A percentile compares a stretch with the other conserved stretches of the same genome.
phyloP scores from a whole-genome alignment of 2,888 invertebrate species.

The Anthrax anthrax region DNA sequence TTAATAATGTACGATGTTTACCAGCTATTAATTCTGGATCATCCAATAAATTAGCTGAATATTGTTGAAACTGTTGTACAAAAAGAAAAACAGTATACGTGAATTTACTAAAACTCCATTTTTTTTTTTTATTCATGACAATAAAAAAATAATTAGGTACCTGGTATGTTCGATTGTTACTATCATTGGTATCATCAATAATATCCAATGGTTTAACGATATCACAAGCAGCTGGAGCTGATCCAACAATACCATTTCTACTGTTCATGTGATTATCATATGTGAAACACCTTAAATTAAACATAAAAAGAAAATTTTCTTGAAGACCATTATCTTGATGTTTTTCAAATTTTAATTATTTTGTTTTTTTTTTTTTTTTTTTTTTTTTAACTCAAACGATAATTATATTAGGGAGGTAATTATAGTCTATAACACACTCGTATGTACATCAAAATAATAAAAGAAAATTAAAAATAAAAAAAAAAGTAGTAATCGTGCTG shows the following conservation, averaged over 20 bases:
- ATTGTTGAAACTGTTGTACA: slow-evolving; percentile 33
- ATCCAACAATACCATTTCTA: slow-evolving; percentile 29
- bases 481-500: no score
- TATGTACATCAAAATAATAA: no score
- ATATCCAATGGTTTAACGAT: slow-evolving; percentile 23
- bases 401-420: no score
- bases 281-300: slow-evolving; percentile 25
- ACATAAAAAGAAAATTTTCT: no score
- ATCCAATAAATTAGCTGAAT: slow-evolving; percentile 80
- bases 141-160: slow-evolving; percentile 13
- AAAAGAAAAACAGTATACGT: background rate
- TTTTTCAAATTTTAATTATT: no score
- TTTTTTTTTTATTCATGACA: background rate
- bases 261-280: slow-evolving; percentile 25
- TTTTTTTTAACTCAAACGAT: no score
- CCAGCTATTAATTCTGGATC: slow-evolving; percentile 86
- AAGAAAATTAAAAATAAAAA: no score
- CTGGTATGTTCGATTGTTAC: slow-evolving; percentile 14
- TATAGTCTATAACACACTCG: no score
- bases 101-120: background rate
- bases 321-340: no score
- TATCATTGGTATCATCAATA: slow-evolving; percentile 24
- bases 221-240: slow-evolving; percentile 22
- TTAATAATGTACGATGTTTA: slow-evolving; percentile 71
- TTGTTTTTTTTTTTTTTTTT: no score